These are phyloP conservation scores for Armadillidium nasatum DNA, from an alignment of 1,140 invertebrate genomes.

Conservation along the genomic window DNA sequence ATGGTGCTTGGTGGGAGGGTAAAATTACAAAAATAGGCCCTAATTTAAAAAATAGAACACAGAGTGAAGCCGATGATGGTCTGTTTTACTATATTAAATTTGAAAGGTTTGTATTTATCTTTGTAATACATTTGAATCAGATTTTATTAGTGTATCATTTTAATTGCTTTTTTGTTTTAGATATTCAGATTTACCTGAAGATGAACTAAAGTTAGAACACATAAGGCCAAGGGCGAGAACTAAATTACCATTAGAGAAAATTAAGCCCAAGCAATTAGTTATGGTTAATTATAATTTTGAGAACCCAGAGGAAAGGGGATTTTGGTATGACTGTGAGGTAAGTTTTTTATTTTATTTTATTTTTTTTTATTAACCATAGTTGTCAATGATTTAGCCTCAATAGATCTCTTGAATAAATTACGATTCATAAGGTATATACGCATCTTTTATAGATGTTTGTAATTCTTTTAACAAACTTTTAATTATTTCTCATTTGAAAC, in stretches of 20 bases:
- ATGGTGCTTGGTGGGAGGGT: constrained; percentile 55
- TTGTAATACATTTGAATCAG: too few relatives aligned
- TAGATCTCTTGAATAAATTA: too few relatives aligned
- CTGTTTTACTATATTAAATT: constrained; percentile 50
- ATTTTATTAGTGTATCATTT: neutral
- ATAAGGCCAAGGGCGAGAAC: constrained; percentile 64
- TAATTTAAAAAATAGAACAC: constrained; percentile 26
- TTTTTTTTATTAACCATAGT: too few relatives aligned
- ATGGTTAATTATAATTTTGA: constrained; percentile 75
- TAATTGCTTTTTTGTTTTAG: constrained; percentile 44
- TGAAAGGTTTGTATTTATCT: constrained; percentile 48
- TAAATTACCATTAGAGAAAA: constrained; percentile 55
- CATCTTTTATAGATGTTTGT: too few relatives aligned
- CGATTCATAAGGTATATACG: too few relatives aligned
- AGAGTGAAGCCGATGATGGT: constrained; percentile 47
- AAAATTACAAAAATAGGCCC: constrained; percentile 50
- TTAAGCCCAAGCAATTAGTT: constrained; percentile 60
- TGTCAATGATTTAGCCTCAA: too few relatives aligned
- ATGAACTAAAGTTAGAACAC: constrained; percentile 52
- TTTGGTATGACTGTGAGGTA: constrained; percentile 67
- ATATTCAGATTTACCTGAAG: constrained; percentile 53
- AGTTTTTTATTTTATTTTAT: constrained; percentile 45
- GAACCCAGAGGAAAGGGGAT: constrained; percentile 61
- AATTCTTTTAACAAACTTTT: too few relatives aligned
- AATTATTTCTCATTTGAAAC: too few relatives aligned